A percentile compares a stretch with the other conserved stretches of the same genome.
Conservation (phyloP, 2,888 invertebrate species). For the Idaea straminata region DNA sequence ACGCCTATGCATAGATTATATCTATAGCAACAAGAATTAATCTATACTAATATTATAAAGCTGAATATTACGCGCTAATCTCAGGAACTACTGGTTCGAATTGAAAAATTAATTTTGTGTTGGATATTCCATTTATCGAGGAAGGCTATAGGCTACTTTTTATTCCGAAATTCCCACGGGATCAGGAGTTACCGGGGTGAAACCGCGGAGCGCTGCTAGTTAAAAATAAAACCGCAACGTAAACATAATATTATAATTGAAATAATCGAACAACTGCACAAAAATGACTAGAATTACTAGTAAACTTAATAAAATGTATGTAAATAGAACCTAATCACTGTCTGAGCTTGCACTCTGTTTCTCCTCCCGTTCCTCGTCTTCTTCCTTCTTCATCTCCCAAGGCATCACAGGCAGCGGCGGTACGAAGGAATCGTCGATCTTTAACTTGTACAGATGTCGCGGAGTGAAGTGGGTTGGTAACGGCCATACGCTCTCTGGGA, state of each 20-base stretch:
- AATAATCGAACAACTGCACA: conserved; percentile 9
- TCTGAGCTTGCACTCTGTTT: conserved; percentile 47
- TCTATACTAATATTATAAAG: too few species aligned
- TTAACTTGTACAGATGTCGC: conserved; percentile 62
- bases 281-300: conserved; percentile 33
- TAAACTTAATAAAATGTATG: background rate
- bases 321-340: conserved; percentile 44
- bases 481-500: conserved; percentile 67
- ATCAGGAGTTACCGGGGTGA: too few species aligned
- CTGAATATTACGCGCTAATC: too few species aligned
- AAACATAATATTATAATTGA: conserved; percentile 5
- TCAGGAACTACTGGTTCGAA: too few species aligned
- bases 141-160: too few species aligned
- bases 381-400: conserved; percentile 63
- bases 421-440: conserved; percentile 69
- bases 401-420: conserved; percentile 72
- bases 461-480: conserved; percentile 68
- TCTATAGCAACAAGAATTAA: background rate
- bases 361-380: conserved; percentile 52
- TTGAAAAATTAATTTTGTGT: too few species aligned
- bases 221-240: background rate
- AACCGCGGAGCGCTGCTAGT: too few species aligned
- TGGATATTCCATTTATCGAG: too few species aligned
- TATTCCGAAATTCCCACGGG: too few species aligned
- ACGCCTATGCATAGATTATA: background rate